Evolutionary conservation across 2,797 vertebrate genomes (phyloP).

Genomic region (Onychomys arenicola): DNA sequence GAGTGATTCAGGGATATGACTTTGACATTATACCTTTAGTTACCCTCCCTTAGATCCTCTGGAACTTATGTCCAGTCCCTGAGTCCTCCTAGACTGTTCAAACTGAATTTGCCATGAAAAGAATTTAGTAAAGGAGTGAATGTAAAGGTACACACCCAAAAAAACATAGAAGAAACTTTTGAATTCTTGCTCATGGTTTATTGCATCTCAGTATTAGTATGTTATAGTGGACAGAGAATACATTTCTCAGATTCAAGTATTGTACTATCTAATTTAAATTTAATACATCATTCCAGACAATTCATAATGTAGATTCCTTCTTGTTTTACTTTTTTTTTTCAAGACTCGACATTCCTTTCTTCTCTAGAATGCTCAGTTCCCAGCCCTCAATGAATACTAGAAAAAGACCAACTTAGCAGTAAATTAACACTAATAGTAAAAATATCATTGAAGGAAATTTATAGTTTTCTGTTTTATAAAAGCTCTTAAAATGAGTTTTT

Average conservation of each 20-base stretch:
- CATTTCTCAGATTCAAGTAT: background rate
- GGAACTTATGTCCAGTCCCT: background rate
- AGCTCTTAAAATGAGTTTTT: constrained; percentile 16
- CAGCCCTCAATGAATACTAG: background rate
- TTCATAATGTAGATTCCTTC: background rate
- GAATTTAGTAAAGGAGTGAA: background rate
- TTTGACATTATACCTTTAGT: constrained; percentile 71
- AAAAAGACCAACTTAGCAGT: background rate
- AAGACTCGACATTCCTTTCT: background rate
- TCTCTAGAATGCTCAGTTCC: background rate
- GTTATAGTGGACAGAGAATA: background rate
- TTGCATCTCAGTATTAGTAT: background rate
- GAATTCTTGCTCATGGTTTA: background rate
- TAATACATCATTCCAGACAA: background rate
- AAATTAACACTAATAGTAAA: constrained; percentile 15
- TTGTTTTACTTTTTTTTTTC: constrained; percentile 4
- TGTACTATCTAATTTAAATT: background rate
- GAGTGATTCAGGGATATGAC: constrained; percentile 64
- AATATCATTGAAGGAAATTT: background rate
- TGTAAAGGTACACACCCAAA: background rate
- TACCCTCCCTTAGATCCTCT: constrained; percentile 71
- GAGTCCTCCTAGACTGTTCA: background rate
- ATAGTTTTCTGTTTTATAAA: background rate
- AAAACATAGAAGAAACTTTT: background rate
- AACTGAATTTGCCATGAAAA: background rate